Base-by-base conservation (phyloP, 2,113 vertebrate species). In the Callionymus lyra region DNA sequence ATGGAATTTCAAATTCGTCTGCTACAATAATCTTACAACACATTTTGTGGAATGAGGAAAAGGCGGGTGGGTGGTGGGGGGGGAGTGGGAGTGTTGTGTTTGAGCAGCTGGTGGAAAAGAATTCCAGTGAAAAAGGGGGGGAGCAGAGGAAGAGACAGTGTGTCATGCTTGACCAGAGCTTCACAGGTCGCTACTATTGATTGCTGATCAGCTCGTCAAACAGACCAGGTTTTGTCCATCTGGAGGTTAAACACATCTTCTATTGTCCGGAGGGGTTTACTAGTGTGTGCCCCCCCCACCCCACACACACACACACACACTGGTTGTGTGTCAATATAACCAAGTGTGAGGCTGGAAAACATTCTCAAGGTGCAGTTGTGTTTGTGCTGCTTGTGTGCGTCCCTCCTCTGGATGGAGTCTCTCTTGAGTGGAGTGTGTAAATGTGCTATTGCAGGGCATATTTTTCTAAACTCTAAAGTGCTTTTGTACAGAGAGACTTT, bases 401-500 rank as follows among this genome's bases (percentile, higher is more conserved):
- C 51, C 41, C 54, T 66, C 56, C 61, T 44, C 48, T 31, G 62
- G 71, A 65, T 50, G 67, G 56, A 66, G 49, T 43, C 63, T 59
- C 52, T 53, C 50, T 21, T 45, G 50, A 55, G 52, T 59, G 52
- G 61, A 77, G 68, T 27, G 71, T 64, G 59, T 32, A 14, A 12
- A 53, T 59, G 68, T 70, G 63, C 48, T 6, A 36, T 16, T 31
- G 44, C 27, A 19, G 59, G 41, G 31, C 48, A 9, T 54, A 44
- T 67, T 65, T 59, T 63, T 44, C 38, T 12, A 12, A 45, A 15
- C 64, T 74, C 74, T 69, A 74, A 85, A 85, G 82, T 84, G 82
- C 77, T 84, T 78, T 68, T 77, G 74, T 77, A 64, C 50, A 16
- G 62, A 8, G 52, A n/a, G 63, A 60, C 55, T 85, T 87, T 83